Percentiles rank a stretch among this genome's conserved stretches.
Conservation (phyloP, 2,113 vertebrate genomes). For the Clinocottus analis region DNA sequence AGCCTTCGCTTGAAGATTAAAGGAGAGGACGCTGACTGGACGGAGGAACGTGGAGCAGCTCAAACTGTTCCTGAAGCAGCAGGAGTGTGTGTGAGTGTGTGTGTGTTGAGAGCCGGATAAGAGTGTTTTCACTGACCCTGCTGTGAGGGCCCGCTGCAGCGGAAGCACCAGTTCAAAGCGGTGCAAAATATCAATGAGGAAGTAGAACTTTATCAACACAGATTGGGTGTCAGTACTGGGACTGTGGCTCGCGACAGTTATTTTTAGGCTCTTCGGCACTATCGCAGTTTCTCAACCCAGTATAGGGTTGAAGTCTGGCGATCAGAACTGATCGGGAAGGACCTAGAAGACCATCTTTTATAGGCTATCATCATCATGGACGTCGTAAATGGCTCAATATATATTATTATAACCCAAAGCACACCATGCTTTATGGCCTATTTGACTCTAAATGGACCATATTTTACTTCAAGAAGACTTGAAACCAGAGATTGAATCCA, state of each 20-base stretch:
- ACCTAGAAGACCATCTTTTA: neutral
- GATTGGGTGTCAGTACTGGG: slow-evolving; percentile 3
- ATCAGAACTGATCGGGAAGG: neutral
- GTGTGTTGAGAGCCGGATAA: slow-evolving; percentile 44
- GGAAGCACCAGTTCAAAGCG: slow-evolving; percentile 66
- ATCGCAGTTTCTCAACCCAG: neutral
- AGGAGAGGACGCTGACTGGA: slow-evolving; percentile 39
- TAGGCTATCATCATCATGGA: neutral
- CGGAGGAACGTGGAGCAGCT: slow-evolving; percentile 39
- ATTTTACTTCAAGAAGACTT: neutral
- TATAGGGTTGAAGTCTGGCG: neutral
- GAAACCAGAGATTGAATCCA: neutral
- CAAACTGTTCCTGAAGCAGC: slow-evolving; percentile 42
- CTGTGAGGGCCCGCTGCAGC: slow-evolving; percentile 55
- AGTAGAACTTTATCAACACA: slow-evolving; percentile 49
- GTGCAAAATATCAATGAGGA: slow-evolving; percentile 28
- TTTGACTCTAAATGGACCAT: too few species aligned
- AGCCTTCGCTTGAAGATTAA: slow-evolving; percentile 57
- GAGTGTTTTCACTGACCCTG: slow-evolving; percentile 56
- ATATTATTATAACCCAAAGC: too few species aligned
- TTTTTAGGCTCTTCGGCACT: slow-evolving; percentile 12
- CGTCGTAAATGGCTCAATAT: too few species aligned
- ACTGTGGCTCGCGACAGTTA: neutral
- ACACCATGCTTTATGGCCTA: too few species aligned
- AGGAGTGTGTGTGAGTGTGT: slow-evolving; percentile 38